Conservation (phyloP, 2,888 invertebrate species). For the Ctena decussata region DNA sequence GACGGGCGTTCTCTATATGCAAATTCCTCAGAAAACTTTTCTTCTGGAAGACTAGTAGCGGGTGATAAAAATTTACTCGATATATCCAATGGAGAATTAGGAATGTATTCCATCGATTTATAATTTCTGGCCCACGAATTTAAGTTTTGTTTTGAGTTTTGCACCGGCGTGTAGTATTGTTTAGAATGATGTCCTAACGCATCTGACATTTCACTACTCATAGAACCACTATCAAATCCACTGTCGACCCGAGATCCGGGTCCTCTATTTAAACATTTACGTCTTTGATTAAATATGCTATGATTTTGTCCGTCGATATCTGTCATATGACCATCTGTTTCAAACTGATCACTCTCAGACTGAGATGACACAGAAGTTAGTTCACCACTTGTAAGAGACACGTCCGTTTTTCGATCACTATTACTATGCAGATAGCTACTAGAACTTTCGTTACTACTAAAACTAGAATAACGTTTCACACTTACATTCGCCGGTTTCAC, state of each 20-base stretch:
- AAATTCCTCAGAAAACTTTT: not conserved
- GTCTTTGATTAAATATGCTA: not conserved
- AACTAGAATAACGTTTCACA: conserved; percentile 68
- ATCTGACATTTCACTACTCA: conserved; percentile 76
- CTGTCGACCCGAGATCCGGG: conserved; percentile 71
- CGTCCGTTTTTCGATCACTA: conserved; percentile 53
- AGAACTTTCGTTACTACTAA: conserved; percentile 76
- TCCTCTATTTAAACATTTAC: conserved; percentile 19
- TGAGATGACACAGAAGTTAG: conserved; percentile 76
- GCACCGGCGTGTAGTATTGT: conserved; percentile 57
- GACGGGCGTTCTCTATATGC: not conserved
- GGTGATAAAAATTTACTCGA: conserved; percentile 49
- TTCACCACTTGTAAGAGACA: conserved; percentile 78
- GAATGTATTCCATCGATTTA: conserved; percentile 43
- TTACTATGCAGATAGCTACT: conserved; percentile 68
- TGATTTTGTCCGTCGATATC: conserved; percentile 59
- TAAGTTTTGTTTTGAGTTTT: conserved; percentile 36
- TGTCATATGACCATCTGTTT: conserved; percentile 67
- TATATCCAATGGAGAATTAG: conserved; percentile 39
- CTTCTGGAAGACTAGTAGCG: conserved; percentile 44
- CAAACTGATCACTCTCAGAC: conserved; percentile 71
- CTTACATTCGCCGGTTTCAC: conserved; percentile 19
- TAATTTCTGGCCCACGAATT: conserved; percentile 64
- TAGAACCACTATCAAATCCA: conserved; percentile 80
- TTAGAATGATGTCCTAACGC: conserved; percentile 58